These are phyloP conservation scores for Spheniscus humboldti DNA, from an alignment of 2,797 vertebrate species.

Conservation along the genomic window DNA sequence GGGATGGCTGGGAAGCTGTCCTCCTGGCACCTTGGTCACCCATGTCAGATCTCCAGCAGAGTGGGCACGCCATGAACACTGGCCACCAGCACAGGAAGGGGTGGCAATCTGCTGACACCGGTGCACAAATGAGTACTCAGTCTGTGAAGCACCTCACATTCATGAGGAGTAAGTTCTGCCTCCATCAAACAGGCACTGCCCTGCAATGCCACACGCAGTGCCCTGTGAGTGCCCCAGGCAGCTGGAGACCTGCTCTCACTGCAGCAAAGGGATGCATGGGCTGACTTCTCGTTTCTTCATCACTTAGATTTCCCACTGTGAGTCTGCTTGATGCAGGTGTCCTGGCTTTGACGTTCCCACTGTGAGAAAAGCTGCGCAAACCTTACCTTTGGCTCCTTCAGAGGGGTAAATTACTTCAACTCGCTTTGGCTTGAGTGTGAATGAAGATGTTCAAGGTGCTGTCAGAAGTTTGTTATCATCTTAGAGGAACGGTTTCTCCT, in stretches of 20 bases:
- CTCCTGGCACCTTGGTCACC: not conserved
- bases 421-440: not conserved
- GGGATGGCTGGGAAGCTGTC: not conserved
- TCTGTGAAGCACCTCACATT: not conserved
- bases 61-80: not conserved
- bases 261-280: not conserved
- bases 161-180: not conserved
- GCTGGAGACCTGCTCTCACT: fast-evolving
- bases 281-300: not conserved
- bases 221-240: not conserved
- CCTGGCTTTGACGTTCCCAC: not conserved
- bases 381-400: not conserved
- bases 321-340: not conserved
- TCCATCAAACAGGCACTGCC: not conserved
- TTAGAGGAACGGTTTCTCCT: not conserved
- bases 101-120: not conserved
- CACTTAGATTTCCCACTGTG: not conserved
- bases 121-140: not conserved
- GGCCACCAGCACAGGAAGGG: not conserved
- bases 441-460: not conserved
- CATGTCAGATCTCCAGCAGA: not conserved
- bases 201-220: fast-evolving
- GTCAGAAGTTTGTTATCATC: not conserved
- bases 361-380: not conserved
- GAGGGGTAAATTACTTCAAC: not conserved